phyloP scores from a whole-genome alignment of 1,140 invertebrate genomes.

The Polypedilum vanderplanki region DNA sequence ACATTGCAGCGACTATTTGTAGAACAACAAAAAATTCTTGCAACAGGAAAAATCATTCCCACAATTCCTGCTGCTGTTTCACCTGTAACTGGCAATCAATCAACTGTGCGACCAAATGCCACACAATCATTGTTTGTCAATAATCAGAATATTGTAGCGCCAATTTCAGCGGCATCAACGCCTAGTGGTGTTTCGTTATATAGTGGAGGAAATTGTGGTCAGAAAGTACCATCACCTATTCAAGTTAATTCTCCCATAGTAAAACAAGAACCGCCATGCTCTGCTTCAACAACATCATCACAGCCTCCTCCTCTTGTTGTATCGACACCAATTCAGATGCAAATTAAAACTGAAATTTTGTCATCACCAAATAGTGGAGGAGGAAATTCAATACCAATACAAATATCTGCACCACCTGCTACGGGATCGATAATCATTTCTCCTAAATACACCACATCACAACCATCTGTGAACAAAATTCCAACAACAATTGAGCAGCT shows the following conservation, averaged over 20 bases:
- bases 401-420: constrained; percentile 15
- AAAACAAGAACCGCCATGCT: constrained; percentile 27
- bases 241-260: constrained; percentile 20
- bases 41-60: constrained; percentile 54
- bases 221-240: constrained; percentile 25
- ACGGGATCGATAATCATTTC: constrained; percentile 40
- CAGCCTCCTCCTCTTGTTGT: neutral
- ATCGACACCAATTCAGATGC: neutral
- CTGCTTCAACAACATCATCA: neutral
- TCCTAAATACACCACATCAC: constrained; percentile 39
- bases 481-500: constrained; percentile 31
- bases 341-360: constrained; percentile 31
- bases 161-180: constrained; percentile 34
- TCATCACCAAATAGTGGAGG: constrained; percentile 37
- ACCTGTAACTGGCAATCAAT: neutral
- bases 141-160: constrained; percentile 34
- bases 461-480: constrained; percentile 35
- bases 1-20: constrained; percentile 50
- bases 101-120: neutral
- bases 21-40: constrained; percentile 56
- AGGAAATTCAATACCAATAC: neutral
- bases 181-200: constrained; percentile 31
- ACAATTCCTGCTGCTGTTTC: constrained; percentile 43
- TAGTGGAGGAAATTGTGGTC: neutral
- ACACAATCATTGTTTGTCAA: constrained; percentile 6